Base-by-base conservation (phyloP, 2,113 vertebrate species). In the Ochotona curzoniae region DNA sequence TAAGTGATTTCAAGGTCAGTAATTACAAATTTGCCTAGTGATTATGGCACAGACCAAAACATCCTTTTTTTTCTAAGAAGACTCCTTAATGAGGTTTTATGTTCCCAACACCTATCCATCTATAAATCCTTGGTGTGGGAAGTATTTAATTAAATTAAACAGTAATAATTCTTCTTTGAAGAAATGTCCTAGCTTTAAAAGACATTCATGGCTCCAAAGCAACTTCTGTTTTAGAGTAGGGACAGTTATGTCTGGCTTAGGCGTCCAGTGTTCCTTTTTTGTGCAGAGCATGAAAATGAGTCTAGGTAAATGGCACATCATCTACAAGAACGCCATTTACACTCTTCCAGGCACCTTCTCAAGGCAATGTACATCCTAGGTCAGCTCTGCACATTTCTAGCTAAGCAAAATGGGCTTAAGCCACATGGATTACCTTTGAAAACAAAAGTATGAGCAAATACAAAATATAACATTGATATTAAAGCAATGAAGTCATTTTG, bases 1-100 rank as follows among this genome's bases (percentile, higher is more conserved):
- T 78, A n/a, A 76, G 13, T 69, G 47, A 70, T 1, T 75, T 32
- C 71, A 82, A 78, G 30, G 17, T 30, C n/a, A 51, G 4, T 81
- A n/a, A 82, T 11, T 25, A 84, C 73, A 92, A 69, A 82, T 88
- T 89, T 18, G 71, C 44, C 83, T 81, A n/a, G 9, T 79, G 54
- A 75, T 4, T 51, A 25, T 1, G 7, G 5, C 26, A 90, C 35
- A 66, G 86, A 66, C 1, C 47, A 91, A 97, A 91, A 32, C 23
- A 93, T 18, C 28, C 60, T 75, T 94, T 51, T 80, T 63, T 92
- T 54, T 92, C 67, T 87, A 93, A 91, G 35, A 94, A 88, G 18
- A 90, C 90, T 57, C 47, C 3, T 69, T 38, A 69, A 85, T 35
- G 96, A 35, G 66, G 67, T 25, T 90, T 35, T 64, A 51, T 91